Evolutionary conservation across 2,113 vertebrate species (phyloP), one percentile per base, ranked within the genome.

Genomic region (Myiopsitta monachus): DNA sequence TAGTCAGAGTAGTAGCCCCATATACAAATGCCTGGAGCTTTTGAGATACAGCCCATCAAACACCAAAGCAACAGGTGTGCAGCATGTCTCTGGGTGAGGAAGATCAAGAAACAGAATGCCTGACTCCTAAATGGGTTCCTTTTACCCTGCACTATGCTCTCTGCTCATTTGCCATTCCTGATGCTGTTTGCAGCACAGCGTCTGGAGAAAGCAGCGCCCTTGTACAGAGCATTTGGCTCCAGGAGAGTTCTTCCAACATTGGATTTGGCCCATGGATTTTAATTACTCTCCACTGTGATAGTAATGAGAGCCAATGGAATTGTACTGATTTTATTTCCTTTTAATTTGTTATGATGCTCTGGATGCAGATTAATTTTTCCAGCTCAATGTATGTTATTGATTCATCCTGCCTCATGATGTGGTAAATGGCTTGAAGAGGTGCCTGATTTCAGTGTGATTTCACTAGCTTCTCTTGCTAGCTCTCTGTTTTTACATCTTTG

Each of bases 261-360:
- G 89, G 89, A 94, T 94, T 96, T 75, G 18, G 83, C 75, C 88
- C 74, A 61, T 81, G 77, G 91, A 93, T 96, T 97, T 96, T 97
- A 97, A 97, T 97, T 96, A 94, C 74, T 90, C 90, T 94, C 87
- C 28, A 67, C 84, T 94, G 93, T 74, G 92, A 69, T 67, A 95
- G 80, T 88, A 96, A 96, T 88, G 90, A 88, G 83, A 91, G 88
- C 67, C 95, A 88, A 83, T 93, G 89, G 94, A 88, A 90, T 92
- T 94, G 91, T 85, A 86, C 75, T 95, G 93, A 96, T 95, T 94
- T 96, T 91, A 94, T 96, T 96, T 97, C 87, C 97, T 96, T 97
- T 97, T 96, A 96, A 97, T 97, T 97, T 94, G 94, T 91, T 93
- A 90, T 86, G 76, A 92, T 95, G 92, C 96, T 95, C 89, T 95